phyloP scores from a whole-genome alignment of 1,140 invertebrate genomes.

The Venturia canescens region DNA sequence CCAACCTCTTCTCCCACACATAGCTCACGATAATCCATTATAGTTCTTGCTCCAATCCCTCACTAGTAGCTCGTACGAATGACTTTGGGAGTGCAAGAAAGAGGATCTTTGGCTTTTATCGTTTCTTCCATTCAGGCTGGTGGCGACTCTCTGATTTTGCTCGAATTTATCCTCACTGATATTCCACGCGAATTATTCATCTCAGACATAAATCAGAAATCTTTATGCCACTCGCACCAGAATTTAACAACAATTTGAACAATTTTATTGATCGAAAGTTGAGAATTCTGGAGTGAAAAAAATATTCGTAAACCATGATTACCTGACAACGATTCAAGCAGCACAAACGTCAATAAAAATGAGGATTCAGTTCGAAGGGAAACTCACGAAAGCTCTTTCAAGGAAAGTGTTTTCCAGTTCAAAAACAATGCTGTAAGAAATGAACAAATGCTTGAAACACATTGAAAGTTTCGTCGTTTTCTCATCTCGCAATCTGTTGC shows the following conservation, averaged over 20 bases:
- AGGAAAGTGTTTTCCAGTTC: too few species aligned
- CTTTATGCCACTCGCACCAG: not conserved
- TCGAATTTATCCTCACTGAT: slow-evolving; percentile 27
- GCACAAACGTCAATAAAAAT: too few species aligned
- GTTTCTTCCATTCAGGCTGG: not conserved
- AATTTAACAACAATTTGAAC: too few species aligned
- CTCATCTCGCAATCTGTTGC: too few species aligned
- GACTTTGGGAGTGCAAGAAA: not conserved
- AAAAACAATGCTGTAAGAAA: too few species aligned
- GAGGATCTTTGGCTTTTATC: slow-evolving; percentile 29
- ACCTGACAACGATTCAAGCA: too few species aligned
- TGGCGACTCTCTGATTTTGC: slow-evolving; percentile 31
- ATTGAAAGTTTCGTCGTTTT: too few species aligned
- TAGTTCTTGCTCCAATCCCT: slow-evolving; percentile 43
- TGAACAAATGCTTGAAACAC: too few species aligned
- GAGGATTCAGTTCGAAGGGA: too few species aligned
- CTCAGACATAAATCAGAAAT: not conserved
- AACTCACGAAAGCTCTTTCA: too few species aligned
- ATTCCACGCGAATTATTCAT: slow-evolving; percentile 10
- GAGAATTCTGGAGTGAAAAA: not conserved
- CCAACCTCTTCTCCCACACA: not conserved
- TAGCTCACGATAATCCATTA: slow-evolving; percentile 48
- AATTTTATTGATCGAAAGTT: not conserved
- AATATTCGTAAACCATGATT: too few species aligned
- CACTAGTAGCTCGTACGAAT: not conserved